Percentiles rank a stretch among this genome's conserved stretches.
These are phyloP conservation scores for Anthopleura sola DNA, from an alignment of 64 coral and sea anemone species.

Conservation along the genomic window DNA sequence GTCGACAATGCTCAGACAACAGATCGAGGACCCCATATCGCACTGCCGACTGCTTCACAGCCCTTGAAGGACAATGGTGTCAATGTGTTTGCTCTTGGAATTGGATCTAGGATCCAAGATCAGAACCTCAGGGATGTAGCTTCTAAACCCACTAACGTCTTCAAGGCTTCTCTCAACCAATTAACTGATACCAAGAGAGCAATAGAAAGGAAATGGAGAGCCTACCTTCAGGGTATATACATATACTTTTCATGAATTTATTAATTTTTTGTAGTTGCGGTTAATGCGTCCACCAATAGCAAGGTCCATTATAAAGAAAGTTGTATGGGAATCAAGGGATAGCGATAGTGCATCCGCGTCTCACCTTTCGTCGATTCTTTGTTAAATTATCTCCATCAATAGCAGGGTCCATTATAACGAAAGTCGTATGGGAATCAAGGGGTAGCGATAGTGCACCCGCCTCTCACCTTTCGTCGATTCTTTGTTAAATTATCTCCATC, in stretches of 20 bases:
- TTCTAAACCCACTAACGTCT: constrained; percentile 46
- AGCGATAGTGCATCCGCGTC: too few relatives aligned
- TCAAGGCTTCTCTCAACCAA: neutral
- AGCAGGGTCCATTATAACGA: too few relatives aligned
- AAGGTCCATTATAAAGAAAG: too few relatives aligned
- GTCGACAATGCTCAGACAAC: constrained; percentile 26
- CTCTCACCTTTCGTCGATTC: too few relatives aligned
- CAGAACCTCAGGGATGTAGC: constrained; percentile 62
- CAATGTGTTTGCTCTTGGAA: constrained; percentile 44
- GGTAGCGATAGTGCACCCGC: too few relatives aligned
- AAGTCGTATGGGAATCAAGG: too few relatives aligned
- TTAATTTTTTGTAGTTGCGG: too few relatives aligned
- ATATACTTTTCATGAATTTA: neutral
- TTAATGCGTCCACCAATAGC: too few relatives aligned
- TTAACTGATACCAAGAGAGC: neutral
- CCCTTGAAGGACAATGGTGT: constrained; percentile 54
- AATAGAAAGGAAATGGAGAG: constrained; percentile 28
- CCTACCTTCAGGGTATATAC: constrained; percentile 25
- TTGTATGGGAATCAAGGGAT: too few relatives aligned
- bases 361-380: too few relatives aligned
- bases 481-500: too few relatives aligned
- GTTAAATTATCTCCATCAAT: too few relatives aligned
- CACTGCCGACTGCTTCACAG: constrained; percentile 10
- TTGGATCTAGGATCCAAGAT: constrained; percentile 36
- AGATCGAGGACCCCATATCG: constrained; percentile 26